These are phyloP conservation scores for Aplodontia rufa DNA, from an alignment of 2,113 vertebrate species.

Conservation along the genomic window DNA sequence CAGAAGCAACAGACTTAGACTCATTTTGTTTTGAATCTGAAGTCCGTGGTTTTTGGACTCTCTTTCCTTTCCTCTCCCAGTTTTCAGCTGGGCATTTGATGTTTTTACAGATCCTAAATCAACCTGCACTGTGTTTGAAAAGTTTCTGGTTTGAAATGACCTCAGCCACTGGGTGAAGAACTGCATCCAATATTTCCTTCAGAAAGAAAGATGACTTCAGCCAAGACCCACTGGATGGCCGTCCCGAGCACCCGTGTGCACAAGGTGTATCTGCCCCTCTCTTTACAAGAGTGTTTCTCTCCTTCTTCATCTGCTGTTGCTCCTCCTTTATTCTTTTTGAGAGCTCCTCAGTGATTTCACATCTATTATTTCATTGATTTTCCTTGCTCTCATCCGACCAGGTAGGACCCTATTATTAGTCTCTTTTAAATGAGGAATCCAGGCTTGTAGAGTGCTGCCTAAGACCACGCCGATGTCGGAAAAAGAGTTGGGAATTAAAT, in stretches of 20 bases:
- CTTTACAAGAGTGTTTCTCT: background rate
- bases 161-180: background rate
- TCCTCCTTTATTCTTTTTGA: background rate
- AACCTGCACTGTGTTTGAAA: background rate
- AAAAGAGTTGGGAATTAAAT: background rate
- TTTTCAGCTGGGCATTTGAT: background rate
- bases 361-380: background rate
- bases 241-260: background rate
- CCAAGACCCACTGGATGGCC: rapidly evolving
- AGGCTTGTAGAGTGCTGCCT: background rate
- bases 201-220: background rate
- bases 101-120: background rate
- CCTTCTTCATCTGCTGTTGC: background rate
- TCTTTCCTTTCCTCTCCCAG: background rate
- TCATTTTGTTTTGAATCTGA: background rate
- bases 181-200: background rate
- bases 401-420: background rate
- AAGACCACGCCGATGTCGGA: background rate
- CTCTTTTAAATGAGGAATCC: background rate
- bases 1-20: background rate
- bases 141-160: background rate
- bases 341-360: background rate
- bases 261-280: background rate
- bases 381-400: background rate
- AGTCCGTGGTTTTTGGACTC: background rate